Evolutionary conservation across 2,888 invertebrate genomes (phyloP), one percentile per base, ranked within the genome.

Genomic region (Lomographa bimaculata): DNA sequence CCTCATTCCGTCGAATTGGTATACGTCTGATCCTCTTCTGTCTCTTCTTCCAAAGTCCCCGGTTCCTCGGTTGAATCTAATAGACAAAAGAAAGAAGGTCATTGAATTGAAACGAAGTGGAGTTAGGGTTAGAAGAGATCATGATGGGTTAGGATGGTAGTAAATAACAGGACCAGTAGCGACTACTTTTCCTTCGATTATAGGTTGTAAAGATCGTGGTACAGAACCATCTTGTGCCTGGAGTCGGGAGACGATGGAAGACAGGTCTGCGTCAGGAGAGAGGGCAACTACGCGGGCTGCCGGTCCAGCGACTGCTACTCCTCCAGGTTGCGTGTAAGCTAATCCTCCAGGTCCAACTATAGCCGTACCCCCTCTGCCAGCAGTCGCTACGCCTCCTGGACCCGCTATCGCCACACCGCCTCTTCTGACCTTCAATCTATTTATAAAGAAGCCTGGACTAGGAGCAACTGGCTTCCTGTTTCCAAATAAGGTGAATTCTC

Each of bases 371-470:
- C 95, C 95, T 61, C 92, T 92, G 6, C 94, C 95, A 1, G 94
- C 95, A 0, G 94, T 95, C 0, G 95, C 95, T 5, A 94, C 93
- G 17, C 95, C 95, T n/a, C 94, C 94, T 0, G 95, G 95, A 0
- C 95, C 95, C 1, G 95, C 95, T 32, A 95, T 95, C 0, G 95
- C 94, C 3, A 95, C 94, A 7, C 95, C 95, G 1, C 95, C 95
- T 68, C 91, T 91, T 44, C 93, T 89, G 8, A 95, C 94, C 71
- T 92, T 93, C 10, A 95, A 66, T 53, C 90, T 90, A 51, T 93
- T 93, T 39, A 94, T 93, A 47, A 93, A 92, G 49, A 94, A 92
- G 1, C 94, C 93, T 45, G 90, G 91, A 46, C 90, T 91, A 0
- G 90, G 81, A 2, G 69, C 73, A 1, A 71, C 58, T 7, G 80